Conservation (phyloP, 64 coral and sea anemone species). For the Astreopora myriophthalma region DNA sequence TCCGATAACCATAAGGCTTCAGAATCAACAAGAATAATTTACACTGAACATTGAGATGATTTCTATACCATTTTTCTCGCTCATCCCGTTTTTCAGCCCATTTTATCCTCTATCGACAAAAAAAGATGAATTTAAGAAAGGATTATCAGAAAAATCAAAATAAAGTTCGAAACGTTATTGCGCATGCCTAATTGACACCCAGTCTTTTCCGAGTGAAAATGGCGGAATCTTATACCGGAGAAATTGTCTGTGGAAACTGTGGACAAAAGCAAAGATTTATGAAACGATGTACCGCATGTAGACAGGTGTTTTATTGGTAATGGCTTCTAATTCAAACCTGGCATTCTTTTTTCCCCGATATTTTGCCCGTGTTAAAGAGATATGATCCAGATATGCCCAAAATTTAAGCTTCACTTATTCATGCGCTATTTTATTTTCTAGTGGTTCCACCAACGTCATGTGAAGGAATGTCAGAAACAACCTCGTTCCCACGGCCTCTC, state of each 20-base stretch:
- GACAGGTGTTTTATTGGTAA: constrained; percentile 87
- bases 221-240: constrained; percentile 3
- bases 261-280: constrained; percentile 67
- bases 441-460: too few relatives aligned
- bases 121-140: neutral
- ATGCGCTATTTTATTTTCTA: too few relatives aligned
- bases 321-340: neutral
- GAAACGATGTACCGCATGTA: constrained; percentile 80
- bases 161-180: constrained; percentile 31
- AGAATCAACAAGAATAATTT: neutral
- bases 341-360: too few relatives aligned
- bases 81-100: constrained; percentile 24
- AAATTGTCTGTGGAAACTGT: constrained; percentile 60
- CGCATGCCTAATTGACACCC: constrained; percentile 27
- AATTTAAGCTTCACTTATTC: too few relatives aligned
- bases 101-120: neutral
- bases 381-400: too few relatives aligned
- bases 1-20: neutral
- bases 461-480: too few relatives aligned
- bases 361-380: too few relatives aligned
- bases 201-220: constrained; percentile 57
- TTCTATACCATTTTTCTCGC: constrained; percentile 56
- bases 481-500: too few relatives aligned
- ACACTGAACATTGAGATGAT: neutral
- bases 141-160: constrained; percentile 43